Percentiles rank a stretch among this genome's conserved stretches.
Evolutionary conservation across 1,140 invertebrate genomes (phyloP).

Genomic region (Pseudoatta argentina): DNA sequence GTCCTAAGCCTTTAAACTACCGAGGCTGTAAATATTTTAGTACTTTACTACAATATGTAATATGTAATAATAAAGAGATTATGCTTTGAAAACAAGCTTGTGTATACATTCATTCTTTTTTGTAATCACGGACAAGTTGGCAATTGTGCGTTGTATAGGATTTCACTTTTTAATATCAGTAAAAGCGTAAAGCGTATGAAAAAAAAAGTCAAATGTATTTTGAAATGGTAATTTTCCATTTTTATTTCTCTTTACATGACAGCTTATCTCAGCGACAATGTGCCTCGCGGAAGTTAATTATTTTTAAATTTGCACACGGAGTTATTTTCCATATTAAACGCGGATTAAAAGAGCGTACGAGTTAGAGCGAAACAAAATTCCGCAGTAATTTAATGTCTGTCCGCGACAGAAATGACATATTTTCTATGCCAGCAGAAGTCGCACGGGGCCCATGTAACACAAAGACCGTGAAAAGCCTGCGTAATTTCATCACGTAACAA

Average conservation of each 20-base stretch:
- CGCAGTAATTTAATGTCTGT: slow-evolving; percentile 52
- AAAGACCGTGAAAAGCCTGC: slow-evolving; percentile 47
- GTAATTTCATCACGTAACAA: slow-evolving; percentile 68
- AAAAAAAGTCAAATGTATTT: slow-evolving; percentile 40
- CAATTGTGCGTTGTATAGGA: neutral
- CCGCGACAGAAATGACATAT: slow-evolving; percentile 60
- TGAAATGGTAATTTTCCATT: slow-evolving; percentile 3
- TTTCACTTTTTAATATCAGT: slow-evolving; percentile 47
- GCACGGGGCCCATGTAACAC: neutral
- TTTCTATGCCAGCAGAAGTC: slow-evolving; percentile 49
- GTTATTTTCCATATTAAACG: slow-evolving; percentile 45
- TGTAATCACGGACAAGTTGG: neutral
- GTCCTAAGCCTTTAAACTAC: too few species aligned
- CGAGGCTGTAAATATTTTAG: too few species aligned
- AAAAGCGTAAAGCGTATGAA: slow-evolving; percentile 4
- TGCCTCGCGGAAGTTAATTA: slow-evolving; percentile 48
- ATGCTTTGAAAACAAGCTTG: neutral
- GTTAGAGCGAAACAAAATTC: slow-evolving; percentile 59
- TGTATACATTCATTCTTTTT: neutral
- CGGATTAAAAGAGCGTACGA: slow-evolving; percentile 44
- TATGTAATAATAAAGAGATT: neutral
- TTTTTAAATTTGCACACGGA: slow-evolving; percentile 50
- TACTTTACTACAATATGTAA: neutral
- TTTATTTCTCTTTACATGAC: neutral
- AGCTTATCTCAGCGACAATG: slow-evolving; percentile 32